A percentile compares a stretch with the other conserved stretches of the same genome.
Evolutionary conservation across 2,797 vertebrate genomes (phyloP).

Genomic region (Crax fasciolata): DNA sequence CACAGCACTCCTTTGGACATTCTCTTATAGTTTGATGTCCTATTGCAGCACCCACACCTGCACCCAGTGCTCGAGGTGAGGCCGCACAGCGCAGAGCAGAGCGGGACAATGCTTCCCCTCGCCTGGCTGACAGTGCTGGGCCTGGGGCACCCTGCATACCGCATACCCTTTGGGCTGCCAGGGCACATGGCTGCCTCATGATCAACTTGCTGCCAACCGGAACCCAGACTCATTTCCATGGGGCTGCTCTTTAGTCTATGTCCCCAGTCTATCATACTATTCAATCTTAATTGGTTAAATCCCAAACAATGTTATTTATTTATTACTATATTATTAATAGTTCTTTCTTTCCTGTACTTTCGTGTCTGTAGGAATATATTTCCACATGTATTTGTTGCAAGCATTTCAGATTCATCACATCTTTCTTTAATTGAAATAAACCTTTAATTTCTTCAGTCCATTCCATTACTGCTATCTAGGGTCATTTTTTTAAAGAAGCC

Average conservation of each 20-base stretch:
- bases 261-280: neutral
- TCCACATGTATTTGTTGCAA: neutral
- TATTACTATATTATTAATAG: accelerated
- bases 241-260: neutral
- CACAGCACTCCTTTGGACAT: too few species aligned
- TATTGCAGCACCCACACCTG: neutral
- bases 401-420: neutral
- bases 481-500: neutral
- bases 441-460: neutral
- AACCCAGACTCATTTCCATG: too few species aligned
- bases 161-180: too few species aligned
- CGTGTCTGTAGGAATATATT: neutral
- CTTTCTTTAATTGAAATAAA: neutral
- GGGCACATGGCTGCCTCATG: too few species aligned
- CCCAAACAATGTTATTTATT: neutral
- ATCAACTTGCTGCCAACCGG: too few species aligned
- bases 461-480: neutral
- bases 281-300: neutral
- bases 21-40: neutral
- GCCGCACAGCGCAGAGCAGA: neutral
- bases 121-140: neutral
- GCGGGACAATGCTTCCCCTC: too few species aligned
- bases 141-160: too few species aligned
- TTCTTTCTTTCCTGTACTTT: neutral
- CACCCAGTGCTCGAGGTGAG: neutral